Evolutionary conservation across 2,888 invertebrate genomes (phyloP).

Genomic region (Argynnis bischoffii): DNA sequence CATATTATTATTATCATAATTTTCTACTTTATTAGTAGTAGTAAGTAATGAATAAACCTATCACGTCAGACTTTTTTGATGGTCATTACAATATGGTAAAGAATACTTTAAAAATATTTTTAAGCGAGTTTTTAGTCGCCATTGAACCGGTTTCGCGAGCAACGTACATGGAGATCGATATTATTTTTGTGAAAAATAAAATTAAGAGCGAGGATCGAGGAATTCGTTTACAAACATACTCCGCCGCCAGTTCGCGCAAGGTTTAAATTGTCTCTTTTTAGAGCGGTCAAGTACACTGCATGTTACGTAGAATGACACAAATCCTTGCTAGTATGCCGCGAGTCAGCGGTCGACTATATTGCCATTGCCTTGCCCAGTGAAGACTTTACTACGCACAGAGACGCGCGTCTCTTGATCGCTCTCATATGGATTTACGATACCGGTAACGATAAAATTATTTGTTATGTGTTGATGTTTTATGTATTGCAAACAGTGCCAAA

Average conservation of each 20-base stretch:
- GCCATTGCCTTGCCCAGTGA: constrained; percentile 49
- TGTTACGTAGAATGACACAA: constrained; percentile 60
- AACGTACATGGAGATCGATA: constrained; percentile 4
- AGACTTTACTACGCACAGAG: constrained; percentile 43
- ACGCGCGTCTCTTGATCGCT: constrained; percentile 44
- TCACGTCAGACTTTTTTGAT: constrained; percentile 9
- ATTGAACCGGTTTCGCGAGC: constrained; percentile 10
- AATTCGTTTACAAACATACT: constrained; percentile 23
- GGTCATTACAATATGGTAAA: constrained; percentile 17
- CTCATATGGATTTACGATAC: constrained; percentile 20
- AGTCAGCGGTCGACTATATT: constrained; percentile 47
- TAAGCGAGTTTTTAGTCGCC: constrained; percentile 8
- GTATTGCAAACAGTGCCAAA: constrained; percentile 20
- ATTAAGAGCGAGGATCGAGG: constrained; percentile 1
- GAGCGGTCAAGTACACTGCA: constrained; percentile 48
- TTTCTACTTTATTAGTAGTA: too few species aligned
- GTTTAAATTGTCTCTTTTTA: constrained; percentile 41
- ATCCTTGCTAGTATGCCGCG: constrained; percentile 55
- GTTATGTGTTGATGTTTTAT: constrained; percentile 20
- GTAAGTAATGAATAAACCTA: too few species aligned
- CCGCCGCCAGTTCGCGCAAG: constrained; percentile 37
- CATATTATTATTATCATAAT: too few species aligned
- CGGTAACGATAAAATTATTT: constrained; percentile 18
- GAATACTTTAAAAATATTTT: constrained; percentile 13
- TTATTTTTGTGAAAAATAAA: constrained; percentile 11